Evolutionary conservation across 2,113 vertebrate genomes (phyloP).

Genomic region (Smithornis capensis): DNA sequence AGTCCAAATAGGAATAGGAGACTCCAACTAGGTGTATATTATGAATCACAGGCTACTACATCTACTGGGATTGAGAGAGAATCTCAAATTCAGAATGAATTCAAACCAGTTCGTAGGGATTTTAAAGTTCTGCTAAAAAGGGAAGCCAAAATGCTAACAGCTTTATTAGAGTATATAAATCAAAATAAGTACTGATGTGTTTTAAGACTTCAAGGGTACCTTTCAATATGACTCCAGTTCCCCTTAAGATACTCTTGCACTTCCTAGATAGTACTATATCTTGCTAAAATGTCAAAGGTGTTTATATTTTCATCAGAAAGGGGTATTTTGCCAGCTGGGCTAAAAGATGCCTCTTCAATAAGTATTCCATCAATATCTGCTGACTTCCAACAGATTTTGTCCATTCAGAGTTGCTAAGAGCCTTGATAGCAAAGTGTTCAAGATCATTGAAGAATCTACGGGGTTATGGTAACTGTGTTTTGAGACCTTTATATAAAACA

Average conservation of each 20-base stretch:
- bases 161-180: slow-evolving; percentile 76
- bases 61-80: slow-evolving; percentile 31
- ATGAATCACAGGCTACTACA: slow-evolving; percentile 7
- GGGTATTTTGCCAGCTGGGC: not conserved
- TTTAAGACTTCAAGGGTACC: slow-evolving; percentile 69
- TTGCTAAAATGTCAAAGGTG: not conserved
- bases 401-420: not conserved
- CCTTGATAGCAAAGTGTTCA: not conserved
- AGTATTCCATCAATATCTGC: not conserved
- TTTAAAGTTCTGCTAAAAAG: slow-evolving; percentile 48
- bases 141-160: slow-evolving; percentile 69
- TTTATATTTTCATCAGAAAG: not conserved
- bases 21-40: not conserved
- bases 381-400: not conserved
- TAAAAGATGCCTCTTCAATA: not conserved
- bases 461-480: not conserved
- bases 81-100: slow-evolving; percentile 52
- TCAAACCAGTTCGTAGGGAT: slow-evolving; percentile 59
- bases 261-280: not conserved
- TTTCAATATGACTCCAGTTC: slow-evolving; percentile 69
- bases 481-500: not conserved
- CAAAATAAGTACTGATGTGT: slow-evolving; percentile 53
- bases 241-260: slow-evolving; percentile 55
- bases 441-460: not conserved
- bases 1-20: slow-evolving; percentile 19